Evolutionary conservation across 2,797 vertebrate genomes (phyloP), one percentile per base, ranked within the genome.

Genomic region (Loriculus beryllinus): DNA sequence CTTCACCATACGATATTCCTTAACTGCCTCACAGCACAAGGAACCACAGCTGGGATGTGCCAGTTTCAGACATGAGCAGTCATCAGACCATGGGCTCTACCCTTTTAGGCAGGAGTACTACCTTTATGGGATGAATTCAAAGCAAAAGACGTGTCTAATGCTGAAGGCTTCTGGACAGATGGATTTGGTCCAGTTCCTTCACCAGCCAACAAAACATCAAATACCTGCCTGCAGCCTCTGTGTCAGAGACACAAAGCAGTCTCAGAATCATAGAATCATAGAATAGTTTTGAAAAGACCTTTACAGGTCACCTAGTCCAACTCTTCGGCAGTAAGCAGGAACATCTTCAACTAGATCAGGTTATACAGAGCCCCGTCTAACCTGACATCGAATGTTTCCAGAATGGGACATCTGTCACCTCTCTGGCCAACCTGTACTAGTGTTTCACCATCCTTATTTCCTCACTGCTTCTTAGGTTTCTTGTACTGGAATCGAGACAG

Each of bases 41-140:
- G 0, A 1, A 28, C 48, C 3, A 9, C 2, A 8, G 31, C 13
- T 22, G n/a, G 37, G 15, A 63, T 75, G 23, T 47, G 33, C 9
- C 42, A 88, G 28, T 18, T 62, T 23, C 4, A 5, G 47, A 43
- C 37, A 52, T 0, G 1, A 82, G 31, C 42, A 49, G 42, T 72
- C 33, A 39, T 3, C n/a, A 35, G 0, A 2, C 23, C 17, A 49
- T 25, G n/a, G 51, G 39, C 23, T 63, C 19, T 33, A 3, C 37
- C 11, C 29, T 40, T 28, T 17, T 23, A 74, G 48, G 26, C 12
- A 42, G 17, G 33, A 13, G 4, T 35, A 20, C 33, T 23, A 21
- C 12, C 25, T 81, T 37, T 69, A 26, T 0, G 0, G 43, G 35
- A 23, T 72, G 45, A 74, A 51, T 20, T 84, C 71, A 71, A 88